Base-by-base conservation (phyloP, 2,113 vertebrate genomes). In the Cyprinus carpio region DNA sequence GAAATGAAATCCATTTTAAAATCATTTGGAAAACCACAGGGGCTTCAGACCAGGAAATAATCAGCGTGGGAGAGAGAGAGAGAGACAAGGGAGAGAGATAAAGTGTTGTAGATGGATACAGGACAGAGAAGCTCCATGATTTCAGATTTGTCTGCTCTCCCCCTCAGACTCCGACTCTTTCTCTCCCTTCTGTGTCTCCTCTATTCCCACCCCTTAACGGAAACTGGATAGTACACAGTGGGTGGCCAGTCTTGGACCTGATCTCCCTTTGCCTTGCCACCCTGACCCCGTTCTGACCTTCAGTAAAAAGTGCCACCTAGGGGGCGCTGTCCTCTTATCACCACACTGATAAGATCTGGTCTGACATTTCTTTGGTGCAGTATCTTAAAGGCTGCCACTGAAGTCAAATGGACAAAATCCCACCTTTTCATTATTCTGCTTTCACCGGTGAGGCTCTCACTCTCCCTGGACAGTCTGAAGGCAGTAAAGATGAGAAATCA, bases 321-420 rank as follows among this genome's bases (percentile, higher is more conserved):
- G 89, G 90, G 91, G 86, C 82, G 75, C 84, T 89, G 78, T 86
- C 64, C 82, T 87, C 62, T 82, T 74, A 86, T 65, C 81, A 20
- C 40, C 37, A 15, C 29, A 25, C 85, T 86, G 94, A 94, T 93
- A 93, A 83, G 82, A 94, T 94, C 93, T 91, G 88, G 40, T 71
- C 76, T 94, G 93, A 93, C 93, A 93, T 94, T 94, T 94, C 89
- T 85, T 87, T 83, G 88, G 84, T 86, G 83, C 90, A 90, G 88
- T 91, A 91, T 92, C 91, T 93, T 86, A 92, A 89, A 92, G 86
- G 77, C 62, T 84, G 76, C 84, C 84, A 87, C 86, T 87, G 84
- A 86, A 82, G 62, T 81, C 80, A 40, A 91, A 88, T 89, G 86
- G 87, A 84, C 84, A 89, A 92, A 92, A 90, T 87, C 89, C 85